A percentile compares a stretch with the other conserved stretches of the same genome.
phyloP scores from a whole-genome alignment of 2,888 invertebrate genomes.

The Lasioglossum vierecki region DNA sequence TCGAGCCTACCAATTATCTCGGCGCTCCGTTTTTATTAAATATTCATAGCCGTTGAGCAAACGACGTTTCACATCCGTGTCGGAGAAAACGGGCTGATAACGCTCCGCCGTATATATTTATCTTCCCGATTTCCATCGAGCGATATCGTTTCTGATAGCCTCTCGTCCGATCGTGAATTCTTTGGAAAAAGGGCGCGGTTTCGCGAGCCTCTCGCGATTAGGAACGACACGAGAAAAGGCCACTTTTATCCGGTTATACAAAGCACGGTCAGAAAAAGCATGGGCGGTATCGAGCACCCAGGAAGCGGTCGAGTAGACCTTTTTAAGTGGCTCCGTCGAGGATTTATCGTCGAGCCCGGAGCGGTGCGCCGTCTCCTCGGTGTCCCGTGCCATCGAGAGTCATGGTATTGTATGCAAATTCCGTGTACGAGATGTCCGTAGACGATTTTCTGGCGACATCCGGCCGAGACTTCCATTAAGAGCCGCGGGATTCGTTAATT shows the following conservation, averaged over 20 bases:
- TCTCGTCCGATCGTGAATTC: not conserved
- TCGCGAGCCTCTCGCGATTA: constrained; percentile 20
- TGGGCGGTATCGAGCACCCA: constrained; percentile 50
- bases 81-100: not conserved
- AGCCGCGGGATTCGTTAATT: constrained; percentile 34
- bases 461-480: constrained; percentile 41
- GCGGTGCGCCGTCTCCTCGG: constrained; percentile 30
- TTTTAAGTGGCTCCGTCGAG: constrained; percentile 58
- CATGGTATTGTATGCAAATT: constrained; percentile 68
- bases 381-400: constrained; percentile 55
- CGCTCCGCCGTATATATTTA: not conserved
- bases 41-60: constrained; percentile 1
- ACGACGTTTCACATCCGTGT: constrained; percentile 4
- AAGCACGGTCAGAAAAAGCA: constrained; percentile 53
- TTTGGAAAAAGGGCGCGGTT: constrained; percentile 2
- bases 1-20: not conserved
- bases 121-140: not conserved
- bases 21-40: not conserved
- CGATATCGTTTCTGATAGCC: not conserved
- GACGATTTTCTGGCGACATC: constrained; percentile 34
- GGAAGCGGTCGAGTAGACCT: constrained; percentile 63
- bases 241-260: not conserved
- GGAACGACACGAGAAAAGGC: not conserved
- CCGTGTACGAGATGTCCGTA: constrained; percentile 21
- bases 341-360: constrained; percentile 60